Percentiles rank a stretch among this genome's conserved stretches.
Conservation (phyloP, 2,888 invertebrate species). For the Incurvaria masculella region DNA sequence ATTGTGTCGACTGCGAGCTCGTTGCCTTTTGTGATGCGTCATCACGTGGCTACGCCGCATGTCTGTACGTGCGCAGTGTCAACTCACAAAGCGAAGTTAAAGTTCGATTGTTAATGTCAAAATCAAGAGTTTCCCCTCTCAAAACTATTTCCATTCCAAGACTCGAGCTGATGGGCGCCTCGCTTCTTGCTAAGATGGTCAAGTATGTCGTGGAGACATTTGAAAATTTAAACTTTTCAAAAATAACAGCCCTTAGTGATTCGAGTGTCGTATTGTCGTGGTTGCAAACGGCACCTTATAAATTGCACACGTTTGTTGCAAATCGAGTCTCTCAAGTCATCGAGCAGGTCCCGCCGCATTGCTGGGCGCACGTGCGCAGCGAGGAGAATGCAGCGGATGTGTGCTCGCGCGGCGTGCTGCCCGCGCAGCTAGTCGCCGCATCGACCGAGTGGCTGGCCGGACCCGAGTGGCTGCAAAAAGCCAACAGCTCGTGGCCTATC, state of each 20-base stretch:
- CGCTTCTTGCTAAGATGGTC: slow-evolving; percentile 9
- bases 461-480: slow-evolving; percentile 13
- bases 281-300: slow-evolving; percentile 12
- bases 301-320: slow-evolving; percentile 15
- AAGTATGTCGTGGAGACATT: background rate
- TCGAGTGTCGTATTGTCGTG: slow-evolving; percentile 16
- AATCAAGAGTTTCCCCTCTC: slow-evolving; percentile 9
- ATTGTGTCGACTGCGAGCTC: background rate
- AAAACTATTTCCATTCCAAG: slow-evolving; percentile 11
- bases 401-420: slow-evolving; percentile 14
- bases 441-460: slow-evolving; percentile 18
- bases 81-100: slow-evolving; percentile 1
- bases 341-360: slow-evolving; percentile 6
- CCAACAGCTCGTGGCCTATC: slow-evolving; percentile 5
- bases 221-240: background rate
- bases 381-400: slow-evolving; percentile 17
- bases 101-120: slow-evolving; percentile 6
- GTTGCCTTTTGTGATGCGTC: slow-evolving; percentile 4
- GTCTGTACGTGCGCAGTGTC: slow-evolving; percentile 6
- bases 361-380: slow-evolving; percentile 17
- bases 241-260: slow-evolving; percentile 1
- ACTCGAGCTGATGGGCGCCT: slow-evolving; percentile 11
- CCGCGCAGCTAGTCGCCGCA: slow-evolving; percentile 9
- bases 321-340: slow-evolving; percentile 17
- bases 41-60: slow-evolving; percentile 8